Evolutionary conservation across 2,797 vertebrate genomes (phyloP), one percentile per base, ranked within the genome.

Genomic region (Lates japonicus): DNA sequence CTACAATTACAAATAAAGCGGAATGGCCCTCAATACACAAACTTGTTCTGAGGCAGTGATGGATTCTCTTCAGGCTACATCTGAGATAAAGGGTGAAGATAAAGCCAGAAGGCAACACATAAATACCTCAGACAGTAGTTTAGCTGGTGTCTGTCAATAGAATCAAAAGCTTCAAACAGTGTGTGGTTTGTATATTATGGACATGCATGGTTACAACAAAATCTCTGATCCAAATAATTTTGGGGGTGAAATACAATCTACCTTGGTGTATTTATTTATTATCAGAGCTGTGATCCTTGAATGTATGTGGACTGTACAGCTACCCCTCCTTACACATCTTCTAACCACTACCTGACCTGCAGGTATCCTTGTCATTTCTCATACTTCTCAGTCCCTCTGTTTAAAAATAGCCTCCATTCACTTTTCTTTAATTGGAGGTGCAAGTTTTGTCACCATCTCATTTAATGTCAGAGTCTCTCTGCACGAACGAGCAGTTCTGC

Each of bases 391-490:
- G 16, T 79, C 54, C 52, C 74, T 78, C 76, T 75, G 86, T 87
- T 90, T 92, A n/a, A 88, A 92, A 91, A 93, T 88, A 84, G 83
- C 77, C 80, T 92, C 87, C 87, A 89, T 95, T 94, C 93, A 91
- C 87, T 90, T 80, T 80, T 64, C 90, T 88, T 92, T 95, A 95
- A 95, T 95, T 95, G 90, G 91, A 87, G 88, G 85, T 86, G 87
- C 79, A 84, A 86, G 85, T 93, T 93, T 92, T 94, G 93, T 94
- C 94, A 92, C 91, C 81, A 89, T 94, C 94, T 94, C 91, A 93
- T 95, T 95, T 96, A 95, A 95, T 93, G 92, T 91, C 91, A 88
- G 86, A 93, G 92, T 92, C 94, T 92, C 94, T 91, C 88, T 19
- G 67, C 90, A 85, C 90, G 69, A 80, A 78, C 69, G 77, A 86